Evolutionary conservation across 2,113 vertebrate species (phyloP).

Genomic region (Callaeas wilsoni): DNA sequence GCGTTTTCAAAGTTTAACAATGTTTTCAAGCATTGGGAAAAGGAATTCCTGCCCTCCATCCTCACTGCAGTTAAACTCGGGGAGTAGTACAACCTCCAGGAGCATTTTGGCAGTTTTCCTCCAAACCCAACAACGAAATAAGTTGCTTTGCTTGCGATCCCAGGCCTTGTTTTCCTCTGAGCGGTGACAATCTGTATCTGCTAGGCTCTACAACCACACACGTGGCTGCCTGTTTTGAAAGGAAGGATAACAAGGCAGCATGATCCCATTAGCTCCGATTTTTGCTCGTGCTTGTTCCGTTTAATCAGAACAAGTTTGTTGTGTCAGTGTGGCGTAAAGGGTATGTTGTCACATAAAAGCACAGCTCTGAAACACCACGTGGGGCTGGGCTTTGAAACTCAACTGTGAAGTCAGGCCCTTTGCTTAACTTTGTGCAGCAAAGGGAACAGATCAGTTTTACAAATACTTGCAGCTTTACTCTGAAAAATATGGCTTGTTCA

Average conservation of each 20-base stretch:
- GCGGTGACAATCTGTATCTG: background rate
- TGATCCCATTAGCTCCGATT: background rate
- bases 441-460: background rate
- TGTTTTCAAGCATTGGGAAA: background rate
- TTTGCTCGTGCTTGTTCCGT: background rate
- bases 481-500: background rate
- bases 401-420: background rate
- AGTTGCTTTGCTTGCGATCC: background rate
- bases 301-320: background rate
- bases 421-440: background rate
- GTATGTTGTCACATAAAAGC: background rate
- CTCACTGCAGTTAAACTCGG: background rate
- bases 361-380: background rate
- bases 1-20: background rate
- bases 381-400: background rate
- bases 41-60: background rate
- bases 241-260: background rate
- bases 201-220: background rate
- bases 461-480: background rate
- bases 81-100: accelerated
- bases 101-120: background rate
- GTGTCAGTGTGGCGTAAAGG: background rate
- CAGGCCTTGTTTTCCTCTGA: background rate
- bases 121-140: background rate
- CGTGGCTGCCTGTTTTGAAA: background rate